These are phyloP conservation scores for Drosophila orosa DNA, from an alignment of 1,140 invertebrate genomes.

Conservation along the genomic window DNA sequence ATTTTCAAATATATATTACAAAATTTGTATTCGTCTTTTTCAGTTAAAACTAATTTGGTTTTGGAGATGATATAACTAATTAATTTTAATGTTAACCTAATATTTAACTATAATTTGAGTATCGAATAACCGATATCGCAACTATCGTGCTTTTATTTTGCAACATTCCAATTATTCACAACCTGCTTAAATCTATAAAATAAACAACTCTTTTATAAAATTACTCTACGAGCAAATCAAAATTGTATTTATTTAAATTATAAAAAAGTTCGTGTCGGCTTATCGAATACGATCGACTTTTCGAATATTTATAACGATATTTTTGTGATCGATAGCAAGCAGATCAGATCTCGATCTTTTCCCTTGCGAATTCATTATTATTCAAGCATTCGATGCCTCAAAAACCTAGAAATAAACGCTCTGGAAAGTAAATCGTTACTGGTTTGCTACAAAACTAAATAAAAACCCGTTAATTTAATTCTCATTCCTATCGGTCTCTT, in stretches of 20 bases:
- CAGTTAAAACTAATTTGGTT: background rate
- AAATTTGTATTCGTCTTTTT: too few species aligned
- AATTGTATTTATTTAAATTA: background rate
- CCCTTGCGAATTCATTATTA: background rate
- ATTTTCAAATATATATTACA: background rate
- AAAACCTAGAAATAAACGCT: background rate
- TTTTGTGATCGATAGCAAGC: background rate
- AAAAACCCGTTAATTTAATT: background rate
- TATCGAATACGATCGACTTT: conserved; percentile 1
- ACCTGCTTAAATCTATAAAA: too few species aligned
- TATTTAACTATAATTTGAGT: background rate
- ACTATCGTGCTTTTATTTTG: background rate
- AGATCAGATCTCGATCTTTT: background rate
- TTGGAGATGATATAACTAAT: background rate
- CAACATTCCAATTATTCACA: too few species aligned
- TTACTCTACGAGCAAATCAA: too few species aligned
- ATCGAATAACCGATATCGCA: background rate
- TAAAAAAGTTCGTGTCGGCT: too few species aligned
- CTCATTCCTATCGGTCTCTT: background rate
- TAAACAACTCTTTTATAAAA: background rate
- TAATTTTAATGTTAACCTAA: too few species aligned
- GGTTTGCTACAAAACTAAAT: background rate
- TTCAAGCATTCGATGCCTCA: background rate
- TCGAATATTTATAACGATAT: background rate
- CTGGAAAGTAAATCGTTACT: background rate